Conservation (phyloP, 2,113 vertebrate species). For the Phylloscopus trochilus region DNA sequence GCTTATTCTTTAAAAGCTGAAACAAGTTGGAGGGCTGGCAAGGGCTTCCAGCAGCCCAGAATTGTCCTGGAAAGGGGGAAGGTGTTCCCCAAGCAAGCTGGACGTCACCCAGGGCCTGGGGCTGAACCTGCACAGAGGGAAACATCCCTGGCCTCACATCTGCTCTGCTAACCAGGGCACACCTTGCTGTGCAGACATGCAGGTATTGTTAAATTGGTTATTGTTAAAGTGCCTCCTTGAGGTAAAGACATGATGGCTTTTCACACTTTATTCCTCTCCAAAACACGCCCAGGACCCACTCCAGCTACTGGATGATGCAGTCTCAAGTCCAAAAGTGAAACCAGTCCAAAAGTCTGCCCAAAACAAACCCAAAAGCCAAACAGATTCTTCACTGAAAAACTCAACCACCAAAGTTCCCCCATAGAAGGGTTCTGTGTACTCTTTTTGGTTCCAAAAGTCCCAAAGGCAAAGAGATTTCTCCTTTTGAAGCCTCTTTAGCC, state of each 20-base stretch:
- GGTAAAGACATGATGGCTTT: neutral
- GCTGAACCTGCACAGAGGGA: neutral
- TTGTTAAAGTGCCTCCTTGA: neutral
- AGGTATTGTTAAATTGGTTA: neutral
- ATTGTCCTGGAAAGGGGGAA: neutral
- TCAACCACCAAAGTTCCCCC: neutral
- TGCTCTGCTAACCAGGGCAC: neutral
- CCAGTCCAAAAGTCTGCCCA: neutral
- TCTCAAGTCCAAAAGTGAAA: neutral
- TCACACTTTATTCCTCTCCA: neutral
- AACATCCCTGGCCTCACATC: neutral
- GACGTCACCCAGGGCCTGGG: neutral
- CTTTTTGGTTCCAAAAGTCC: neutral
- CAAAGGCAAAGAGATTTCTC: neutral
- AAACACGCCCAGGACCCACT: neutral
- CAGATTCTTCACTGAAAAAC: neutral
- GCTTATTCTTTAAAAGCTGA: neutral
- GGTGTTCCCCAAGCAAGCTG: neutral
- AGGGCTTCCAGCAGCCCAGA: neutral
- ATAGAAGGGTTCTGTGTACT: neutral
- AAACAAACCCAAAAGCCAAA: neutral
- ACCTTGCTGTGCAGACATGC: neutral
- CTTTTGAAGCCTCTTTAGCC: neutral
- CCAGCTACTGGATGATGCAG: fast-evolving
- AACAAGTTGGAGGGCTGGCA: neutral